A percentile compares a stretch with the other conserved stretches of the same genome.
phyloP scores from a whole-genome alignment of 2,888 invertebrate genomes.

The Erynnis tages region DNA sequence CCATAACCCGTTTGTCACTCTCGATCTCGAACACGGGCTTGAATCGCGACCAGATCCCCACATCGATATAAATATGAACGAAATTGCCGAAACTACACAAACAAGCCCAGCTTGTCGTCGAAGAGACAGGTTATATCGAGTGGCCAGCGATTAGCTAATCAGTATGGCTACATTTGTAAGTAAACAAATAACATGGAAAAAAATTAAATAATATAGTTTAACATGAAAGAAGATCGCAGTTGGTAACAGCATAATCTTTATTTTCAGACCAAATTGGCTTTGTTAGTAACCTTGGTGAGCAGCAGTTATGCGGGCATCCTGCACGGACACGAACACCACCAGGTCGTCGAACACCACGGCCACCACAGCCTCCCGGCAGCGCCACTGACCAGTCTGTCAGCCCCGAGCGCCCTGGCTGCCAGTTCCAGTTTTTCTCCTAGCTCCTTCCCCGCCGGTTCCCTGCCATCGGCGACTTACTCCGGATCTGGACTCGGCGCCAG shows the following conservation, averaged over 20 bases:
- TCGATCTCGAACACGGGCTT: conserved; percentile 53
- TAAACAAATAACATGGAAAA: conserved; percentile 34
- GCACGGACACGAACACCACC: conserved; percentile 47
- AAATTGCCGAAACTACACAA: conserved; percentile 58
- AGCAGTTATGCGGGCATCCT: conserved; percentile 60
- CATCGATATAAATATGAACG: conserved; percentile 74
- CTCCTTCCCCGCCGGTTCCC: conserved; percentile 67
- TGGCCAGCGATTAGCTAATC: conserved; percentile 79
- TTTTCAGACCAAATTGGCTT: conserved; percentile 68
- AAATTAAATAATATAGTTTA: neutral
- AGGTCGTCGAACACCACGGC: conserved; percentile 30
- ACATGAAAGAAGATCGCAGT: neutral
- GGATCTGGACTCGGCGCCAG: conserved; percentile 41
- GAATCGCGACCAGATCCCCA: conserved; percentile 47
- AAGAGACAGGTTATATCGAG: conserved; percentile 58
- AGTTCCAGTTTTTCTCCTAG: conserved; percentile 65
- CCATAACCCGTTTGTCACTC: conserved; percentile 59
- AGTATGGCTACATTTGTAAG: conserved; percentile 76
- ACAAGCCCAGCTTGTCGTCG: conserved; percentile 68
- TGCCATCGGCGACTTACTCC: conserved; percentile 67
- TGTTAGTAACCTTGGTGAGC: conserved; percentile 70
- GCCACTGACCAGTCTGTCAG: conserved; percentile 31
- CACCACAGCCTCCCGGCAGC: conserved; percentile 30
- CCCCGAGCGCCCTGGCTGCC: conserved; percentile 35
- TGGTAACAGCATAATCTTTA: conserved; percentile 27